Percentiles rank a stretch among this genome's conserved stretches.
These are phyloP conservation scores for Bubo scandiacus DNA, from an alignment of 2,113 vertebrate species.

Conservation along the genomic window DNA sequence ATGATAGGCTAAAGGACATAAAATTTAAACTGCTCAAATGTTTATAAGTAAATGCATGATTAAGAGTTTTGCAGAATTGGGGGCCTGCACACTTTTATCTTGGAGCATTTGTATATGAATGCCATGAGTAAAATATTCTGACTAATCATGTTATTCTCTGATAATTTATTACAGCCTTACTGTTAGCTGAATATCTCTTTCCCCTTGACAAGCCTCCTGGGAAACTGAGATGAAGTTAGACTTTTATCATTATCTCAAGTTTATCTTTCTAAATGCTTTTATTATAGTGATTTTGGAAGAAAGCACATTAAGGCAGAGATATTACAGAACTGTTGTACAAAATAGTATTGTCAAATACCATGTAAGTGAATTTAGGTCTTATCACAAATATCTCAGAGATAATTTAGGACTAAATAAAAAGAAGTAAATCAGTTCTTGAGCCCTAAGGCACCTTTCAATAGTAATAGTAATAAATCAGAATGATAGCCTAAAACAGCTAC, in stretches of 20 bases:
- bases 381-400: conserved; percentile 58
- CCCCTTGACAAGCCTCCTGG: not conserved
- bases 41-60: not conserved
- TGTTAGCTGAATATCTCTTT: not conserved
- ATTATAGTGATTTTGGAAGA: conserved; percentile 33
- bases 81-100: not conserved
- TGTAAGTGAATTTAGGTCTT: conserved; percentile 57
- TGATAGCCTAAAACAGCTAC: conserved; percentile 50
- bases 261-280: conserved; percentile 44
- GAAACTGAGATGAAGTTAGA: not conserved
- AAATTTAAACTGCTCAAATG: not conserved
- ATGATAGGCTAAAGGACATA: not conserved
- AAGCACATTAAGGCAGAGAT: conserved; percentile 10
- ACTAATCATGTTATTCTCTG: conserved; percentile 1
- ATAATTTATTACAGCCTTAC: not conserved
- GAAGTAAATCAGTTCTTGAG: conserved; percentile 66
- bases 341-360: conserved; percentile 26
- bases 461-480: conserved; percentile 69
- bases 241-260: conserved; percentile 23
- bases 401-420: conserved; percentile 69
- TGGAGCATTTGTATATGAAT: not conserved
- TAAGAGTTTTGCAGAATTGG: not conserved
- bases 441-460: conserved; percentile 63
- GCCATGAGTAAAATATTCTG: not conserved
- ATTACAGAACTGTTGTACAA: conserved; percentile 14